phyloP scores from a whole-genome alignment of 2,113 vertebrate genomes.

The Chloropsis cyanopogon region DNA sequence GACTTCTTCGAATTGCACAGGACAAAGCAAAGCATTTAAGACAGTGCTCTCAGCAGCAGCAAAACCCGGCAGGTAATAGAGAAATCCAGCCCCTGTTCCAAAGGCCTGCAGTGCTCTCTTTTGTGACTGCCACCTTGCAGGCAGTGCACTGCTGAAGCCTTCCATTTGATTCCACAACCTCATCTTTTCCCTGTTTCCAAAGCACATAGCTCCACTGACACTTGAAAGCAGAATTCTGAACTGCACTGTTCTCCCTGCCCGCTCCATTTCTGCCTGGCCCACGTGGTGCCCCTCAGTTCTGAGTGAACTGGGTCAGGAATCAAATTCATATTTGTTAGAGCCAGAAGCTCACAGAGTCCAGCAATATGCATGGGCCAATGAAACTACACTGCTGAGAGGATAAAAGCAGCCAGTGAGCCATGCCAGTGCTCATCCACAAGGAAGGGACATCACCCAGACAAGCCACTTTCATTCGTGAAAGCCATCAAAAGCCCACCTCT shows the following conservation, averaged over 20 bases:
- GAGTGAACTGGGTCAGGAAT: neutral
- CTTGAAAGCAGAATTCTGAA: neutral
- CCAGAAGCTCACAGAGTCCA: neutral
- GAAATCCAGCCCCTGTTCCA: neutral
- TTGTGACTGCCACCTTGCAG: neutral
- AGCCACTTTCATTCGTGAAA: neutral
- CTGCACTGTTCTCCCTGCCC: neutral
- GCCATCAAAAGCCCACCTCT: neutral
- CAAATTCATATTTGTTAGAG: neutral
- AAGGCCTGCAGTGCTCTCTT: neutral
- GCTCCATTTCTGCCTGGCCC: neutral
- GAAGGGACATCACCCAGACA: neutral
- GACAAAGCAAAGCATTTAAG: neutral
- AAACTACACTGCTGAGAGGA: neutral
- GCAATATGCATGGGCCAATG: neutral
- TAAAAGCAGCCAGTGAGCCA: neutral
- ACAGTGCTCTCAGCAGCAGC: neutral
- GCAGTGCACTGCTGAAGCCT: neutral
- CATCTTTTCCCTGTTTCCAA: neutral
- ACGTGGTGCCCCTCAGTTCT: neutral
- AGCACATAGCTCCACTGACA: neutral
- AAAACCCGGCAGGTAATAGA: neutral
- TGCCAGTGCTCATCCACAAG: neutral
- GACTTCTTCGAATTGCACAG: neutral
- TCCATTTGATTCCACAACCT: neutral